A percentile compares a stretch with the other conserved stretches of the same genome.
Evolutionary conservation across 2,888 invertebrate genomes (phyloP).

Genomic region (Calliphora vomitoria): DNA sequence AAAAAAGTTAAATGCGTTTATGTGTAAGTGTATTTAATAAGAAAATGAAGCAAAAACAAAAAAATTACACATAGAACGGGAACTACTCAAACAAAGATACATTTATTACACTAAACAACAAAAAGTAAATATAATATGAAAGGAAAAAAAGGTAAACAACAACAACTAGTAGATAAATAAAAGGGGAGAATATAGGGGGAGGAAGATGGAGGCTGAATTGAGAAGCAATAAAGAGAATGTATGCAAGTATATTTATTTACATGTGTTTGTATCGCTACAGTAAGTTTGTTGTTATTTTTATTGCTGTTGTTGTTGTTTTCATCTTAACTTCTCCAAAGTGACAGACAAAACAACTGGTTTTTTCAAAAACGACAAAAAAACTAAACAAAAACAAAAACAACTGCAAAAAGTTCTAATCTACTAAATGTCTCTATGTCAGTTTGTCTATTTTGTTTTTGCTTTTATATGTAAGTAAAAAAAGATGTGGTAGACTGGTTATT

Average conservation of each 20-base stretch:
- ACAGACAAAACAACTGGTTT: slow-evolving; percentile 63
- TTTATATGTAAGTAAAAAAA: slow-evolving; percentile 1
- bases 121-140: not conserved
- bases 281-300: slow-evolving; percentile 4
- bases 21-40: not conserved
- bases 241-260: slow-evolving; percentile 11
- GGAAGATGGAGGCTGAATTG: slow-evolving; percentile 42
- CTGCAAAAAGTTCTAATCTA: slow-evolving; percentile 55
- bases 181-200: not conserved
- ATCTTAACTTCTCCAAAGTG: slow-evolving; percentile 25
- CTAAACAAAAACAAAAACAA: slow-evolving; percentile 5
- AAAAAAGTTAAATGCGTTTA: not conserved
- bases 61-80: slow-evolving; percentile 11
- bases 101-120: slow-evolving; percentile 20
- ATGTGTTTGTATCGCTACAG: not conserved
- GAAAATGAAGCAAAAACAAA: slow-evolving; percentile 22
- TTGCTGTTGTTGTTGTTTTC: slow-evolving; percentile 17
- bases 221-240: slow-evolving; percentile 46
- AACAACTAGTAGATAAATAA: not conserved
- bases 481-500: slow-evolving; percentile 44
- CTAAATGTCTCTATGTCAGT: slow-evolving; percentile 20
- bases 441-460: slow-evolving; percentile 27
- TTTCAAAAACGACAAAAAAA: slow-evolving; percentile 1
- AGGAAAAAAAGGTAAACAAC: slow-evolving; percentile 10
- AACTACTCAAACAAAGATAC: slow-evolving; percentile 14